These are phyloP conservation scores for Phyllostomus hastatus DNA, from an alignment of 2,113 vertebrate genomes.

Conservation along the genomic window DNA sequence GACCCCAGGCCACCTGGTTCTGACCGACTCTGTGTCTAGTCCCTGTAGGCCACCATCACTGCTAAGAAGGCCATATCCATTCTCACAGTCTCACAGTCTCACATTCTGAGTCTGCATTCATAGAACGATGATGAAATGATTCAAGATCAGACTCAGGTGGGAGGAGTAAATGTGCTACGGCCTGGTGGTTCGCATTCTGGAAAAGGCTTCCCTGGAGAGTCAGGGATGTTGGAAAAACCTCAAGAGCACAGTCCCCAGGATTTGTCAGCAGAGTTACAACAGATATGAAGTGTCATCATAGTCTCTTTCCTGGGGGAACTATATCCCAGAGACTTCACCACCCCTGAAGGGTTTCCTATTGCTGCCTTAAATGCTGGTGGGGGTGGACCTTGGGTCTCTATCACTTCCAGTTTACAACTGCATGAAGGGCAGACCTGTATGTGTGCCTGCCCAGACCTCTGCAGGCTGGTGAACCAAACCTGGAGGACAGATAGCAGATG, in stretches of 20 bases:
- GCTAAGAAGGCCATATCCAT: neutral
- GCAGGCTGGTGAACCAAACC: neutral
- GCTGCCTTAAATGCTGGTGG: neutral
- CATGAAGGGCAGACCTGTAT: fast-evolving
- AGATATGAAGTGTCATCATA: neutral
- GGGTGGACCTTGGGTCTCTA: neutral
- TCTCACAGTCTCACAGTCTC: neutral
- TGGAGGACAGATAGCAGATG: neutral
- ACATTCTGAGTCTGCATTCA: neutral
- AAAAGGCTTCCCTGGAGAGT: neutral
- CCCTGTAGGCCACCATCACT: neutral
- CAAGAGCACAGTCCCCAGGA: neutral
- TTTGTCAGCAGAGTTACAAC: neutral
- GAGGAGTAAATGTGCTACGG: no score
- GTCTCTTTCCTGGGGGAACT: neutral
- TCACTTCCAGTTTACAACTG: neutral
- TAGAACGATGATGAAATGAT: neutral
- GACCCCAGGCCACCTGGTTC: neutral
- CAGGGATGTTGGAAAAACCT: neutral
- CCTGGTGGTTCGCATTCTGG: neutral
- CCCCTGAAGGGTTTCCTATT: neutral
- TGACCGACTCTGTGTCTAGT: fast-evolving
- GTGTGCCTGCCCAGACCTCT: neutral
- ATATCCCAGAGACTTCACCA: neutral
- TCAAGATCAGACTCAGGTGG: neutral